Conservation (phyloP, 30 jellyfish, hydroid and myxozoan species). For the Aurelia aurita complex sp. Pacific region DNA sequence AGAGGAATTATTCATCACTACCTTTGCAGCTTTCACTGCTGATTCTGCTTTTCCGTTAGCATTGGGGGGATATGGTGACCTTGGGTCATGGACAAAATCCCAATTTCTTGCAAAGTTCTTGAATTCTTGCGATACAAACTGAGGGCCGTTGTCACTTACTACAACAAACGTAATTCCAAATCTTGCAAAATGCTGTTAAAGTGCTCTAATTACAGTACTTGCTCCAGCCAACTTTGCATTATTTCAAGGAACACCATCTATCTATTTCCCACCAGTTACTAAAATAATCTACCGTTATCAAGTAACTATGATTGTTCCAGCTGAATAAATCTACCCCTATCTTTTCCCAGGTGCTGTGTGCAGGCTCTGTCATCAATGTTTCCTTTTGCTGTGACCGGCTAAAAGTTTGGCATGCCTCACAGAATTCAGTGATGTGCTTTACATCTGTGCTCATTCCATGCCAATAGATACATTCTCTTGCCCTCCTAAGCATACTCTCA, state of each 20-base stretch:
- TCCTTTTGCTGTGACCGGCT: conserved; percentile 39
- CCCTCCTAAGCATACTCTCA: conserved; percentile 26
- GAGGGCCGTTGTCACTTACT: conserved; percentile 7
- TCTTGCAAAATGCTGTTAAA: conserved; percentile 21
- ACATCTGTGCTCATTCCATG: too few relatives aligned
- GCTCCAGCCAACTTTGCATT: not conserved
- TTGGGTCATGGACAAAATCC: too few relatives aligned
- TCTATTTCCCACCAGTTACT: too few relatives aligned
- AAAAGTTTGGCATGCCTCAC: not conserved
- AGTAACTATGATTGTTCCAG: not conserved
- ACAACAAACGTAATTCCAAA: conserved; percentile 23
- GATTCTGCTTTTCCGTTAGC: not conserved
- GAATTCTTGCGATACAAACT: too few relatives aligned
- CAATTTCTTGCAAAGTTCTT: too few relatives aligned
- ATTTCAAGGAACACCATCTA: too few relatives aligned
- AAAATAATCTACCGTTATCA: conserved; percentile 7
- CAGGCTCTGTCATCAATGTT: not conserved
- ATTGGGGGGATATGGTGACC: too few relatives aligned
- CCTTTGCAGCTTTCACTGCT: conserved; percentile 7
- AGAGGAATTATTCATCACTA: conserved; percentile 16
- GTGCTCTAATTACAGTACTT: conserved; percentile 11
- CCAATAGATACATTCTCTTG: too few relatives aligned
- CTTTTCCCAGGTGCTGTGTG: conserved; percentile 41
- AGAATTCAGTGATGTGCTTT: too few relatives aligned
- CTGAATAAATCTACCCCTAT: conserved; percentile 5